phyloP scores from a whole-genome alignment of 2,888 invertebrate genomes.

The Cephus nigrinus region DNA sequence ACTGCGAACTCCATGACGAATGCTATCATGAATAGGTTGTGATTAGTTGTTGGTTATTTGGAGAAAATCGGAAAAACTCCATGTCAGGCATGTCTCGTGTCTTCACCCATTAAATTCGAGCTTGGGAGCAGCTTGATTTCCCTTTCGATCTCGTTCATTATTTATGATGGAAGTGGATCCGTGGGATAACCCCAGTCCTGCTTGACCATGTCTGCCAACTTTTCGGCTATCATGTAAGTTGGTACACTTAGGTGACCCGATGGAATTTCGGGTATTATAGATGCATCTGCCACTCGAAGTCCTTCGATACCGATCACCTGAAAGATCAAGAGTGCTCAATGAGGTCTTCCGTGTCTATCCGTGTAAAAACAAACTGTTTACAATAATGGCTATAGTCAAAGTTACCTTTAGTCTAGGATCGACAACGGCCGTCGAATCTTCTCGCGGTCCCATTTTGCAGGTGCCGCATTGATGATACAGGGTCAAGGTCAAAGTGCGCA shows the following conservation, averaged over 20 bases:
- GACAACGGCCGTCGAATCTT: constrained; percentile 73
- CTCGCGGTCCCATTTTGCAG: constrained; percentile 75
- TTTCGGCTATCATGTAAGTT: constrained; percentile 76
- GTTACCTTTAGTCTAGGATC: constrained; percentile 71
- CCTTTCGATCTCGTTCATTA: neutral
- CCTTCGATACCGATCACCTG: constrained; percentile 66
- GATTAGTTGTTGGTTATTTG: no score
- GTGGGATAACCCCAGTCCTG: constrained; percentile 60
- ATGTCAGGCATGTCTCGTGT: no score
- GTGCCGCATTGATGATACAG: constrained; percentile 74
- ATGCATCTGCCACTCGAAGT: constrained; percentile 73
- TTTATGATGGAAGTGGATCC: neutral
- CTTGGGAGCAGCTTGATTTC: no score
- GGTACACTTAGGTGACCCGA: constrained; percentile 74
- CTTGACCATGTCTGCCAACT: constrained; percentile 73
- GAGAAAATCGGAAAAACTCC: no score
- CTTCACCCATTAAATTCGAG: no score
- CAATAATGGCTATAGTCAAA: no score
- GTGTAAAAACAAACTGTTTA: no score
- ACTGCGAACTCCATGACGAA: no score
- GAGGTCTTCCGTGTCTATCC: no score
- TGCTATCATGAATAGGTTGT: no score
- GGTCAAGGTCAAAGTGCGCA: constrained; percentile 69
- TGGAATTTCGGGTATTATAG: constrained; percentile 72
- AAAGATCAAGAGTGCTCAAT: no score